Evolutionary conservation across 2,113 vertebrate genomes (phyloP), one percentile per base, ranked within the genome.

Genomic region (Alethe castanea): DNA sequence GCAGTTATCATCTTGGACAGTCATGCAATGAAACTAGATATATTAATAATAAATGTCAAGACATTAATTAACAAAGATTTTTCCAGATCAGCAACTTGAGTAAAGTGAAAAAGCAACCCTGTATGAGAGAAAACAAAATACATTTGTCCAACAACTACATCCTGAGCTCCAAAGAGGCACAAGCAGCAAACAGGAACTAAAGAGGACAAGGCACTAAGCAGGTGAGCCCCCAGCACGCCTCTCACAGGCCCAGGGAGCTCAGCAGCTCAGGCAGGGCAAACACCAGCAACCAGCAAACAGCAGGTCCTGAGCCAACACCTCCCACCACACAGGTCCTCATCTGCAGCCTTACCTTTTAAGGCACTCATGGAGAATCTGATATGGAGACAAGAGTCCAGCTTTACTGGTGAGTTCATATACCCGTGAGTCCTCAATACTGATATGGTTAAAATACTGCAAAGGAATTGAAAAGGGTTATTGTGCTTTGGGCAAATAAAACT

Each of bases 311-410:
- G 62, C 36, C 36, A 40, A 15, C 18, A 26, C 8, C 45, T 23
- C 1, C 25, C 42, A 4, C 18, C 71, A 5, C 48, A 17, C 1
- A 1, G 19, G 3, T 26, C 50, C 60, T 14, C 14, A 0, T 1
- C 56, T 28, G 28, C 62, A 42, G 71, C 79, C 93, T 97, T 88
- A 99, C 99, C 99, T 99, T 98, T 99, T 99, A 99, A 99, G 99
- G 99, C 99, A 99, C 99, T 99, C 99, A 79, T 99, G 99, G 98
- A 99, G 99, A 97, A 99, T 99, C 98, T 99, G 99, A 99, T 99
- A 99, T 92, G 99, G 99, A 96, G 99, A 99, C 97, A 99, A 97
- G 86, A 99, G 98, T 96, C 99, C 99, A 94, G 99, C 99, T 98
- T 99, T 99, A 98, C 99, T 99, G 97, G 99, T 99, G 98, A 99